Percentiles rank a stretch among this genome's conserved stretches.
These are phyloP conservation scores for Cecidostiba fungosa DNA, from an alignment of 2,888 invertebrate genomes.

Conservation along the genomic window DNA sequence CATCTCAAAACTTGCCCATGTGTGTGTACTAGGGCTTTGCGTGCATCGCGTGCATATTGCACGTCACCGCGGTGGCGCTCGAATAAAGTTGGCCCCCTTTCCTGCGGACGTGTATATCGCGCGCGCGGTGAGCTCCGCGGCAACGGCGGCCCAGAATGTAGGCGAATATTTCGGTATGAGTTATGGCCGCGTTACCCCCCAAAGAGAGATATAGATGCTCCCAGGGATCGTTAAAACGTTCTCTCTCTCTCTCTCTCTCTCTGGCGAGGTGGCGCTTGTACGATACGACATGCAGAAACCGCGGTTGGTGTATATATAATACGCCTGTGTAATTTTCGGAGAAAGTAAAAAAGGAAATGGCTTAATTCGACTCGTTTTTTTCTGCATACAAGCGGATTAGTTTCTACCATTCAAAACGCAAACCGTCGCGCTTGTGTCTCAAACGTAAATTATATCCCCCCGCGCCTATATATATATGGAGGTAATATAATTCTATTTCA, in stretches of 20 bases:
- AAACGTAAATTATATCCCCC: slow-evolving; percentile 53
- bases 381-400: slow-evolving; percentile 43
- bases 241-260: too few relatives aligned
- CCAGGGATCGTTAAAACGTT: slow-evolving; percentile 5
- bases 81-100: slow-evolving; percentile 72
- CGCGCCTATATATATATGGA: neutral
- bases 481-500: slow-evolving; percentile 63
- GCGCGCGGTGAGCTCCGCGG: slow-evolving; percentile 12
- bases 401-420: slow-evolving; percentile 46
- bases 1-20: slow-evolving; percentile 23
- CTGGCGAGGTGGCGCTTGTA: neutral
- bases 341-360: slow-evolving; percentile 31
- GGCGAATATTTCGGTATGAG: slow-evolving; percentile 77
- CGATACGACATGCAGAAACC: too few relatives aligned
- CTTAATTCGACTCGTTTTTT: slow-evolving; percentile 9
- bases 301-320: neutral
- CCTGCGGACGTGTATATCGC: slow-evolving; percentile 55
- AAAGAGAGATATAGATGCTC: slow-evolving; percentile 39
- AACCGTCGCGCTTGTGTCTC: neutral
- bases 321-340: neutral
- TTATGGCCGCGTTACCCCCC: slow-evolving; percentile 70
- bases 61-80: slow-evolving; percentile 47
- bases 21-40: slow-evolving; percentile 41
- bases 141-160: slow-evolving; percentile 70
- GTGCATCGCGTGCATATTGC: slow-evolving; percentile 68